Percentiles rank a stretch among this genome's conserved stretches.
phyloP scores from a whole-genome alignment of 2,797 vertebrate species.

The Alosa sapidissima region DNA sequence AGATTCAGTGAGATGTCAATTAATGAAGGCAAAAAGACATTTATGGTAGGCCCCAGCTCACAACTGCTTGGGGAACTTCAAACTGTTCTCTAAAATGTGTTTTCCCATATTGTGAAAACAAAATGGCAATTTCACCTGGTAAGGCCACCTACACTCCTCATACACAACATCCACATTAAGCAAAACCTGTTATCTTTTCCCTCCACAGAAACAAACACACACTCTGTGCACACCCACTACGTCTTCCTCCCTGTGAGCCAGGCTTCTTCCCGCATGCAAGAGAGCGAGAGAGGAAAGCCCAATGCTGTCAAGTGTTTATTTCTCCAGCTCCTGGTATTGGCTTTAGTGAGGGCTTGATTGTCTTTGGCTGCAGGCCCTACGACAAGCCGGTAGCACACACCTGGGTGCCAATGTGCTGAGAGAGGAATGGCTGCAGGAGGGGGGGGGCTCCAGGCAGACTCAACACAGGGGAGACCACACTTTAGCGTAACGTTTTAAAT shows the following conservation, averaged over 20 bases:
- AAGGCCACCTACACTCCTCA: too few relatives aligned
- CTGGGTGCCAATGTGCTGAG: not conserved
- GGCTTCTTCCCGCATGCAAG: not conserved
- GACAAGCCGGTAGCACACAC: not conserved
- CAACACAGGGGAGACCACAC: too few relatives aligned
- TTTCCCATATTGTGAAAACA: too few relatives aligned
- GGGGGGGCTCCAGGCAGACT: too few relatives aligned
- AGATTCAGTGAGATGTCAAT: too few relatives aligned
- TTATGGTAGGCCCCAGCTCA: too few relatives aligned
- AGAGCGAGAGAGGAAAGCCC: slow-evolving; percentile 9
- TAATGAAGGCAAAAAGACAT: too few relatives aligned
- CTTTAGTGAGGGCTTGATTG: not conserved
- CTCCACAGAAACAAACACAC: not conserved
- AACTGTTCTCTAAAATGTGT: too few relatives aligned
- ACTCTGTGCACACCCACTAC: not conserved
- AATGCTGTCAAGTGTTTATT: not conserved
- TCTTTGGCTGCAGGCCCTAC: not conserved
- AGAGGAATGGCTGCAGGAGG: not conserved
- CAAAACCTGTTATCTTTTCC: too few relatives aligned
- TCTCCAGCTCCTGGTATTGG: not conserved
- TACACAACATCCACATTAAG: not conserved
- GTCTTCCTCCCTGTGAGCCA: not conserved
- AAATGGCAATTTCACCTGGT: too few relatives aligned
- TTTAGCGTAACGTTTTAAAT: too few relatives aligned
- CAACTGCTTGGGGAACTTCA: too few relatives aligned